Evolutionary conservation across 2,797 vertebrate species (phyloP).

Genomic region (Merluccius polli): DNA sequence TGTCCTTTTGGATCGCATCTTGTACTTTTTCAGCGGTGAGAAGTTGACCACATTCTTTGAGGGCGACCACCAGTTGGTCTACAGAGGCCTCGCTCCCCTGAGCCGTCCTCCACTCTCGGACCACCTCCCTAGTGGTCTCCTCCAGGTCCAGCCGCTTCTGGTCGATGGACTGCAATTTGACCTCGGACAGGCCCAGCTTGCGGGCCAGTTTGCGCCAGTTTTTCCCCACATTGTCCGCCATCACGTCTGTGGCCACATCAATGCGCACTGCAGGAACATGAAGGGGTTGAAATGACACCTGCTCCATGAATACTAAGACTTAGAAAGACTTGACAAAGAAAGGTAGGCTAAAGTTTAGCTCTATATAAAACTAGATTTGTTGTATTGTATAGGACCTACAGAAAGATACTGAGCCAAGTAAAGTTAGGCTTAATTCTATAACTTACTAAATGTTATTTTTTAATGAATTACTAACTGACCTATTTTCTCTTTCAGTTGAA

Average conservation of each 20-base stretch:
- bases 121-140: constrained; percentile 69
- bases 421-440: too few relatives aligned
- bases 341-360: too few relatives aligned
- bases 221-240: constrained; percentile 66
- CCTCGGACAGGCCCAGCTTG: constrained; percentile 68
- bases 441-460: too few relatives aligned
- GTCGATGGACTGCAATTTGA: constrained; percentile 70
- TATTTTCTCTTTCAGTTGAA: too few relatives aligned
- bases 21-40: constrained; percentile 77
- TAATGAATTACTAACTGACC: too few relatives aligned
- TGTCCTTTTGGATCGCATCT: accelerated
- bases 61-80: constrained; percentile 64
- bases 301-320: neutral
- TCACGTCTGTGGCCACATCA: constrained; percentile 57
- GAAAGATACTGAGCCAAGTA: neutral
- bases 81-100: constrained; percentile 53
- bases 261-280: constrained; percentile 61
- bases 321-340: too few relatives aligned
- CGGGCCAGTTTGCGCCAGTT: constrained; percentile 77
- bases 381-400: neutral
- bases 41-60: constrained; percentile 73
- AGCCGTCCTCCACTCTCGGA: constrained; percentile 75
- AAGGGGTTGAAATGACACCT: neutral
- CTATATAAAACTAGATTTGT: neutral
- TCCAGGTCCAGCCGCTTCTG: constrained; percentile 49